These are phyloP conservation scores for Prolemur simus DNA, from an alignment of 2,113 vertebrate genomes.

Conservation along the genomic window DNA sequence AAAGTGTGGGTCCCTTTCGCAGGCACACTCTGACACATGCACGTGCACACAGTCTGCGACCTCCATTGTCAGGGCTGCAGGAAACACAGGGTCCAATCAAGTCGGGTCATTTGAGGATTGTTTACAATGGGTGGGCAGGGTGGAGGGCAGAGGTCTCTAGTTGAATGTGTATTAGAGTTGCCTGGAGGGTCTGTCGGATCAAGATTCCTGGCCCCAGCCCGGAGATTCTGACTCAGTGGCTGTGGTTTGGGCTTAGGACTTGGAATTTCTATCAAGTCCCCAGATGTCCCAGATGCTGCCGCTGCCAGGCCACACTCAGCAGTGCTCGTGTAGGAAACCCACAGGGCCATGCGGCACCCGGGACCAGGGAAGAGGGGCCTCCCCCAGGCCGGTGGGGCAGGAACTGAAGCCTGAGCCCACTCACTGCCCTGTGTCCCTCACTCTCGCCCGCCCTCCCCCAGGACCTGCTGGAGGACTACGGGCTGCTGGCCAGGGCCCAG, in stretches of 20 bases:
- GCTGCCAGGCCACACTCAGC: not conserved
- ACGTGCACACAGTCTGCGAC: fast-evolving
- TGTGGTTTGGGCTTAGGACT: not conserved
- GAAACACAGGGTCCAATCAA: not conserved
- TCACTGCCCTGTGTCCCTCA: fast-evolving
- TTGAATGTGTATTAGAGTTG: fast-evolving
- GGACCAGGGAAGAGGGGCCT: no score
- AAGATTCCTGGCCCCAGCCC: not conserved
- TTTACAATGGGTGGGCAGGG: not conserved
- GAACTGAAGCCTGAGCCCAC: not conserved
- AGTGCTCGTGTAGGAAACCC: not conserved
- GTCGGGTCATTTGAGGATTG: no score
- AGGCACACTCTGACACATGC: not conserved
- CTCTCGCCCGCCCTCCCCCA: not conserved
- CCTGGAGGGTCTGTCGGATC: not conserved
- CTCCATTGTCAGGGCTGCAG: not conserved
- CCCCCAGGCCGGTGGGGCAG: not conserved
- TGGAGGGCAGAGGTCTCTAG: not conserved
- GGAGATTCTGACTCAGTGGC: not conserved
- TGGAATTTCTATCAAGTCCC: not conserved
- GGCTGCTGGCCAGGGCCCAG: conserved; percentile 82
- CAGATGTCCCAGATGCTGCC: not conserved
- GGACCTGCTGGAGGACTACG: conserved; percentile 89
- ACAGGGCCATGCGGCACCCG: no score
- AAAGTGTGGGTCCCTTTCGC: not conserved